phyloP scores from a whole-genome alignment of 1,140 invertebrate species.

The Eueides isabella region DNA sequence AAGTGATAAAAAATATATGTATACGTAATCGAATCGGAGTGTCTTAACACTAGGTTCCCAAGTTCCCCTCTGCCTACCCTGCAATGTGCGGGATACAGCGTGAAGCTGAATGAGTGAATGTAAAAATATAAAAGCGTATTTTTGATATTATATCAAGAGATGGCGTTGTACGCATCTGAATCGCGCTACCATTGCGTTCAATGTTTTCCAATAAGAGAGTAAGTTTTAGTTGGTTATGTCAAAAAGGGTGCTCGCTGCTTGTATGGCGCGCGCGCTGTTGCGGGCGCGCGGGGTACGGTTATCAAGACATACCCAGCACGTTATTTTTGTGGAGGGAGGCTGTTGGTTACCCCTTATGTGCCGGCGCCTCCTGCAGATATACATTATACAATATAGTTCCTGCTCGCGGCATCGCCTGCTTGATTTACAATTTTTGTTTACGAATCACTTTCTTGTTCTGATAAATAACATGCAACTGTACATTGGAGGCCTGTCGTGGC shows the following conservation, averaged over 20 bases:
- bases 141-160: constrained; percentile 34
- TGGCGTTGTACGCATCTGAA: constrained; percentile 46
- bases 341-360: constrained; percentile 65
- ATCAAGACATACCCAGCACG: constrained; percentile 88
- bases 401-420: no score
- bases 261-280: constrained; percentile 77
- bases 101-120: no score
- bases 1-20: no score
- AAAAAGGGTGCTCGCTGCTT: constrained; percentile 86
- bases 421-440: no score
- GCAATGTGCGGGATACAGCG: no score
- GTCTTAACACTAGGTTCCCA: no score
- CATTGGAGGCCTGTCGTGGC: no score
- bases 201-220: neutral
- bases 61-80: no score
- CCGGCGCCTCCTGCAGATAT: constrained; percentile 56
- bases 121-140: no score
- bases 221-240: neutral
- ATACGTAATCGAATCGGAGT: no score
- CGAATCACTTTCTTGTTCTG: no score
- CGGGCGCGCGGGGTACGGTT: constrained; percentile 84
- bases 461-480: no score
- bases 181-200: constrained; percentile 42
- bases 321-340: constrained; percentile 83
- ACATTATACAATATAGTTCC: neutral